Evolutionary conservation across 2,797 vertebrate species (phyloP).

Genomic region (Chaetophractus vellerosus): DNA sequence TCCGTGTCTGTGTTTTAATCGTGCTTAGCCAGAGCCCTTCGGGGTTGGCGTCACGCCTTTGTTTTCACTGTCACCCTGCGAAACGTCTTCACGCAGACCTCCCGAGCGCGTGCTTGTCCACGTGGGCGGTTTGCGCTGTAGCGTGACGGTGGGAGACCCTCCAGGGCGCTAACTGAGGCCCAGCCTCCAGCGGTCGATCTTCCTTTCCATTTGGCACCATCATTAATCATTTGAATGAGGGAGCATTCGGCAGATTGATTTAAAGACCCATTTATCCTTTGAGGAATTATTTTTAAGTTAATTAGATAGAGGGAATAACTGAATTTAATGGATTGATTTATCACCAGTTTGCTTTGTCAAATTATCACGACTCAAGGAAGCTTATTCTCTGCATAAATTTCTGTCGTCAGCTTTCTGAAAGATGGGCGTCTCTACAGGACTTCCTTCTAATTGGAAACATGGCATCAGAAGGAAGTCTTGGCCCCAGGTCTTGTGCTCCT

Average conservation of each 20-base stretch:
- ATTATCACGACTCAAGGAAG: background rate
- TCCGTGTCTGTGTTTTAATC: background rate
- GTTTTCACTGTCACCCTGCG: fast-evolving
- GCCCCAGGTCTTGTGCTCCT: background rate
- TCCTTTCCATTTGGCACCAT: background rate
- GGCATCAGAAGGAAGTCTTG: background rate
- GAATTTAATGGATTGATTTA: slow-evolving; percentile 53
- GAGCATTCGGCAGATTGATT: slow-evolving; percentile 38
- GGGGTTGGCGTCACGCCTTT: fast-evolving
- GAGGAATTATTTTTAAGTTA: slow-evolving; percentile 66
- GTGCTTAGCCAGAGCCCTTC: fast-evolving
- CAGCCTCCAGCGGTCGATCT: fast-evolving
- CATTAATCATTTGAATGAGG: background rate
- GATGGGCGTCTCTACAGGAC: background rate
- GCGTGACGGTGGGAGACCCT: fast-evolving
- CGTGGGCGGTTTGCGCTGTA: background rate
- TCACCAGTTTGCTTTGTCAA: background rate
- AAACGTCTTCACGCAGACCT: background rate
- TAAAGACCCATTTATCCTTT: background rate
- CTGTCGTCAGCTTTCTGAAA: background rate
- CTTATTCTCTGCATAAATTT: background rate
- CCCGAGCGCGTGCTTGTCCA: too few relatives aligned
- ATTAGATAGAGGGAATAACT: slow-evolving; percentile 59
- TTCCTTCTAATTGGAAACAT: background rate
- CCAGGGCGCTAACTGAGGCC: background rate